Base-by-base conservation (phyloP, 2,888 invertebrate genomes). In the Cacoxenus indagator region DNA sequence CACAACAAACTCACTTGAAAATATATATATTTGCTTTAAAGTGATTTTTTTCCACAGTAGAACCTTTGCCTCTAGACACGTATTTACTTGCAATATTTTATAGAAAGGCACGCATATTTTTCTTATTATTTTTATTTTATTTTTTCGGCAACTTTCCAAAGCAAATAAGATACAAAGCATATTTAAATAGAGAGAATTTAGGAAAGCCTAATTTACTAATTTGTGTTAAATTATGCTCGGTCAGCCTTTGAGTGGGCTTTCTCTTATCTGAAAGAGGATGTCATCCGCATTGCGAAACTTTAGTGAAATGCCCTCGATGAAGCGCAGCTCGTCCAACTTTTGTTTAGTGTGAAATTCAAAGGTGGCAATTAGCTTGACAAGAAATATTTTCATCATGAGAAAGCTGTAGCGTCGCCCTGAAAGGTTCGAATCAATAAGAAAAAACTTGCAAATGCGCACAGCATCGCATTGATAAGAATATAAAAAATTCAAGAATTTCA, bases 341-440 rank as follows among this genome's bases (percentile, higher is more conserved):
- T 81, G 76, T 17, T 78, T 76, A 68, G 86, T 85, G 24, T 76
- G 71, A 46, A 87, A 82, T 6, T 84, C 81, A 68, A 86, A 85
- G 57, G 74, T 71, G 27, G 76, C 72, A 59, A 86, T 75, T 31
- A 87, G 69, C 69, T 86, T 86, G 45, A 86, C 81, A 65, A 86
- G 73, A 64, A 86, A 77, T 51, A 86, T 81, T 73, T 87, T 87
- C 69, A 85, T 83, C 55, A 86, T 78, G 61, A 85, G 81, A 43
- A 84, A 77, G 26, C 87, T 86, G 65, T 86, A 86, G 57, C 86
- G 87, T 67, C 81, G 81, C 67, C 87, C 87, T 86, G 45, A 6
- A 29, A 54, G 9, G 26, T 11, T 26, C 9, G 5, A 14, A 4
- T n/a, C 1, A 26, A 8, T n/a, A 27, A 24, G n/a, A 55, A 9